Conservation (phyloP, 2,797 vertebrate genomes). For the Brachyalestes nurse region DNA sequence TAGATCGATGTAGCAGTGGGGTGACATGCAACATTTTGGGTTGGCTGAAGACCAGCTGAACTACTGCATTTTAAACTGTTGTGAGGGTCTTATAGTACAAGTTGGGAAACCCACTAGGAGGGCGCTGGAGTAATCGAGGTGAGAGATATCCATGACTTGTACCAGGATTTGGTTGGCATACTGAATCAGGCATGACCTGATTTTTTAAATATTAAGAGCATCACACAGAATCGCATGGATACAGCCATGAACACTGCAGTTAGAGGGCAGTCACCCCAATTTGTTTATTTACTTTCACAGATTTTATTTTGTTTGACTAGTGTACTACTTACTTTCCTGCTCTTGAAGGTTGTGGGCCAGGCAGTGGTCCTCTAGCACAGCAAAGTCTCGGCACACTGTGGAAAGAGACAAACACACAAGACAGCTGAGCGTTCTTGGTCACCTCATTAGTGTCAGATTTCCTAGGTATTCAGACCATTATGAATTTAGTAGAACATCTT, state of each 20-base stretch:
- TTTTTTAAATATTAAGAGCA: no score
- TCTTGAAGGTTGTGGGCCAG: conserved; percentile 97
- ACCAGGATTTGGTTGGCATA: no score
- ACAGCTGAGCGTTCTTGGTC: not conserved
- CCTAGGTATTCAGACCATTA: not conserved
- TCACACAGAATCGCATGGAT: no score
- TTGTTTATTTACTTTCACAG: not conserved
- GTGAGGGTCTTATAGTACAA: no score
- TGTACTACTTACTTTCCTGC: conserved; percentile 96
- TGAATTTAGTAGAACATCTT: not conserved
- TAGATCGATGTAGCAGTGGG: no score
- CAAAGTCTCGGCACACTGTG: conserved; percentile 92
- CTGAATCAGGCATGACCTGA: no score
- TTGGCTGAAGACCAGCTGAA: no score
- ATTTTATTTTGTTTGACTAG: not conserved
- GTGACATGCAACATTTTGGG: no score
- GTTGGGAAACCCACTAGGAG: no score
- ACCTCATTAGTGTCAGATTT: not conserved
- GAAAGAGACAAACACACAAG: conserved; percentile 28
- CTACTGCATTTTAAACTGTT: no score
- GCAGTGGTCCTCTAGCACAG: conserved; percentile 94
- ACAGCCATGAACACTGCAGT: not conserved
- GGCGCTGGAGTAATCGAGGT: no score
- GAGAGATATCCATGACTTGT: no score
- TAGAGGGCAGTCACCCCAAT: not conserved